These are phyloP conservation scores for Amorpha juglandis DNA, from an alignment of 2,888 invertebrate genomes.

Conservation along the genomic window DNA sequence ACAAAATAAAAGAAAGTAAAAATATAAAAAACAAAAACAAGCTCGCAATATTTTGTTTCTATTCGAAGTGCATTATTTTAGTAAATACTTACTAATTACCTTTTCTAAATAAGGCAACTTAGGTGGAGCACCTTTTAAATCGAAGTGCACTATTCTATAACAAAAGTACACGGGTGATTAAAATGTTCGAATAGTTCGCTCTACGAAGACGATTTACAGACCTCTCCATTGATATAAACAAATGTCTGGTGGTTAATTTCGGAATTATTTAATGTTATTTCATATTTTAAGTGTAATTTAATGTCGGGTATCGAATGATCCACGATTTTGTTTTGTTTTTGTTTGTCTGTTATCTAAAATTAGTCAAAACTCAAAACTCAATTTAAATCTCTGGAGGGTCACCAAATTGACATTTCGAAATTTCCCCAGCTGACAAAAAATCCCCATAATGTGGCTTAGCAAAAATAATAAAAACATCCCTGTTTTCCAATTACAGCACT, in stretches of 20 bases:
- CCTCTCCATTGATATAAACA: conserved; percentile 1
- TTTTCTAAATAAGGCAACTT: conserved; percentile 84
- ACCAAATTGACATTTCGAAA: too few species aligned
- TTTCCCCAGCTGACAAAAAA: too few species aligned
- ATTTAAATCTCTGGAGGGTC: too few species aligned
- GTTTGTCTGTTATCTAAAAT: too few species aligned
- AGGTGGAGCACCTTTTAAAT: conserved; percentile 93
- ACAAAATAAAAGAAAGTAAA: too few species aligned
- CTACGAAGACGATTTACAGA: conserved; percentile 1
- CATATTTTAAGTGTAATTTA: background rate
- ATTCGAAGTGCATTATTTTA: background rate
- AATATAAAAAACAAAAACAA: too few species aligned
- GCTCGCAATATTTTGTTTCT: background rate
- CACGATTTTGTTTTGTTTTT: conserved; percentile 11
- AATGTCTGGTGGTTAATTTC: background rate
- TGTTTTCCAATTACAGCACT: too few species aligned
- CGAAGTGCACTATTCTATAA: conserved; percentile 88
- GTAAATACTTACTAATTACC: conserved; percentile 49
- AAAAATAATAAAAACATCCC: too few species aligned
- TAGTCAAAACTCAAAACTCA: conserved; percentile 11
- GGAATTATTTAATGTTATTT: background rate
- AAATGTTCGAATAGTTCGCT: background rate
- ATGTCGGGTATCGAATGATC: background rate
- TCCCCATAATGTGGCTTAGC: too few species aligned
- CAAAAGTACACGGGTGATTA: conserved; percentile 32